phyloP scores from a whole-genome alignment of 1,140 invertebrate species.

The Nephotettix cincticeps region DNA sequence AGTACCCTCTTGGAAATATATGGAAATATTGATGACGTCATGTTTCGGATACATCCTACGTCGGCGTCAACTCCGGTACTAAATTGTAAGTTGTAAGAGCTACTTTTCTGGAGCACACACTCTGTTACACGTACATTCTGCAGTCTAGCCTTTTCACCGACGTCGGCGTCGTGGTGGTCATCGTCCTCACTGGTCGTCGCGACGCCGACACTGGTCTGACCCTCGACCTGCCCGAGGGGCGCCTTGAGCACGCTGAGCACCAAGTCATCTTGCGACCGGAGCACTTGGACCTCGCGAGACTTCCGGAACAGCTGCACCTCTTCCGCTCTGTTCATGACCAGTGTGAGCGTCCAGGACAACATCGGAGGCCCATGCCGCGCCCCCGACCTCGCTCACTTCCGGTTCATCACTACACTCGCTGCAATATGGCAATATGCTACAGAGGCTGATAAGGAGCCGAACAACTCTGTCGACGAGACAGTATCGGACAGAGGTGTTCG shows the following conservation, averaged over 20 bases:
- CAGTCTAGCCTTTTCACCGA: neutral
- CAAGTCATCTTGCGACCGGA: conserved; percentile 50
- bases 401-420: no score
- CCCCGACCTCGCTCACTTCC: conserved; percentile 37
- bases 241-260: conserved; percentile 60
- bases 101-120: no score
- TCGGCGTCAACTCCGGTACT: no score
- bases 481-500: no score
- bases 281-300: conserved; percentile 52
- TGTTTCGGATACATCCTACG: no score
- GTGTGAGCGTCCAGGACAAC: conserved; percentile 40
- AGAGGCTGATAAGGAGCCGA: no score
- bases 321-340: conserved; percentile 61
- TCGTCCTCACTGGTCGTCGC: conserved; percentile 14
- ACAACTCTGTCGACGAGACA: no score
- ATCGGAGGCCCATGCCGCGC: conserved; percentile 36
- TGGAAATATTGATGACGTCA: no score
- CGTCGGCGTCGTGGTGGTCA: conserved; percentile 1
- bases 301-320: conserved; percentile 60
- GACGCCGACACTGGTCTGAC: conserved; percentile 24
- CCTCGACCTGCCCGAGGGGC: conserved; percentile 38
- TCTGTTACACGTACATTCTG: neutral
- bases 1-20: no score
- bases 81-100: no score
- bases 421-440: no score